Conservation (phyloP, 2,888 invertebrate species). For the Zonitis immaculata region DNA sequence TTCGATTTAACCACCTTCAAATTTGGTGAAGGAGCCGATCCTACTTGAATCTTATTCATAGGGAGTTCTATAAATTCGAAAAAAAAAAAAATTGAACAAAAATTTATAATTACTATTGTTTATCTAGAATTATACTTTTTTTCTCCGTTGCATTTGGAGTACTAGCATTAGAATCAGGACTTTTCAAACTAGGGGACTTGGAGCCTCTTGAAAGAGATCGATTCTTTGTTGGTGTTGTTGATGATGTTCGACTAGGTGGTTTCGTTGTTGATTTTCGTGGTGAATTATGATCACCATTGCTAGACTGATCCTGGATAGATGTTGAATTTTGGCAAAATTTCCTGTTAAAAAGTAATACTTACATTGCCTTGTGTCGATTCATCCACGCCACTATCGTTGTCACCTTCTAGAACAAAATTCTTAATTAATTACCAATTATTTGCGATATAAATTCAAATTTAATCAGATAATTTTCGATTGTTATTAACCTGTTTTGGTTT, state of each 20-base stretch:
- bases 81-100: neutral
- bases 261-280: constrained; percentile 66
- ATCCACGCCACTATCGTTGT: constrained; percentile 78
- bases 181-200: constrained; percentile 58
- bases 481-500: constrained; percentile 26
- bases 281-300: constrained; percentile 66
- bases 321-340: neutral
- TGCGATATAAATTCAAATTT: constrained; percentile 25
- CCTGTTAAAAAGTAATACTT: too few species aligned
- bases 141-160: constrained; percentile 55
- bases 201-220: constrained; percentile 47
- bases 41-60: constrained; percentile 91
- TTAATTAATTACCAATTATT: constrained; percentile 5
- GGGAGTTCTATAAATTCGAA: constrained; percentile 64
- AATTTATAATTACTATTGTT: too few species aligned
- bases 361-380: constrained; percentile 78
- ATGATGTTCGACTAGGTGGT: constrained; percentile 44
- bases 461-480: constrained; percentile 27
- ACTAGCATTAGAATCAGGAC: constrained; percentile 61
- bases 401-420: constrained; percentile 63
- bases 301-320: constrained; percentile 38
- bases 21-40: constrained; percentile 87
- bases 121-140: constrained; percentile 62
- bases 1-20: constrained; percentile 88
- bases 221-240: constrained; percentile 44